Evolutionary conservation across 2,888 invertebrate species (phyloP).

Genomic region (Parapristionchus giblindavisi): DNA sequence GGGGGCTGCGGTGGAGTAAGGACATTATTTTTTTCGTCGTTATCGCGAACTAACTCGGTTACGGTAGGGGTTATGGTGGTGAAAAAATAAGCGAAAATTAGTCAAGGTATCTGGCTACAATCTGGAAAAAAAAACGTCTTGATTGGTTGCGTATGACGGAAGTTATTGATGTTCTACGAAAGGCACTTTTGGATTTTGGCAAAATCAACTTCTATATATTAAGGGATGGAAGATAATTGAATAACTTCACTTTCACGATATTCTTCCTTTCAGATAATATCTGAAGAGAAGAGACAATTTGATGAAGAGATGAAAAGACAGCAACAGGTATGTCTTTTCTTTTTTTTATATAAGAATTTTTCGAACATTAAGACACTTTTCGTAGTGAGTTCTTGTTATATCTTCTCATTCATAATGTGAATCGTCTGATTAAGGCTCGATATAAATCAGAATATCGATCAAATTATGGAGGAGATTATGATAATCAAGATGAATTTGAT

Average conservation of each 20-base stretch:
- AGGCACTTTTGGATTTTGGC: too few species aligned
- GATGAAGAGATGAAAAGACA: constrained; percentile 30
- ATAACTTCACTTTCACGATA: not conserved
- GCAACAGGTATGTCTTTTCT: not conserved
- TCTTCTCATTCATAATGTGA: not conserved
- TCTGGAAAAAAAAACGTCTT: too few species aligned
- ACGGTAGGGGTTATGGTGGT: constrained; percentile 4
- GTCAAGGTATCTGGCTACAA: too few species aligned
- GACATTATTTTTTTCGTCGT: too few species aligned
- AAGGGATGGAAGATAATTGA: not conserved
- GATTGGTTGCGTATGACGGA: too few species aligned
- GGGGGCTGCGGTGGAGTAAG: too few species aligned
- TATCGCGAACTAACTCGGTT: too few species aligned
- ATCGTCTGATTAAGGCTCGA: not conserved
- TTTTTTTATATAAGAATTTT: not conserved
- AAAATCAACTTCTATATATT: not conserved
- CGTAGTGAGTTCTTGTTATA: not conserved
- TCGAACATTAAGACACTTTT: not conserved
- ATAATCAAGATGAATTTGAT: constrained; percentile 26
- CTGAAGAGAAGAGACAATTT: constrained; percentile 14
- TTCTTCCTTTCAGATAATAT: constrained; percentile 25
- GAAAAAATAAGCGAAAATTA: constrained; percentile 1
- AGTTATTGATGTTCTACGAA: too few species aligned
- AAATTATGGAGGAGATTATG: constrained; percentile 12
- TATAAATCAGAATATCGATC: constrained; percentile 20